These are phyloP conservation scores for Carcharodon carcharias DNA, from an alignment of 2,797 vertebrate genomes.

Conservation along the genomic window DNA sequence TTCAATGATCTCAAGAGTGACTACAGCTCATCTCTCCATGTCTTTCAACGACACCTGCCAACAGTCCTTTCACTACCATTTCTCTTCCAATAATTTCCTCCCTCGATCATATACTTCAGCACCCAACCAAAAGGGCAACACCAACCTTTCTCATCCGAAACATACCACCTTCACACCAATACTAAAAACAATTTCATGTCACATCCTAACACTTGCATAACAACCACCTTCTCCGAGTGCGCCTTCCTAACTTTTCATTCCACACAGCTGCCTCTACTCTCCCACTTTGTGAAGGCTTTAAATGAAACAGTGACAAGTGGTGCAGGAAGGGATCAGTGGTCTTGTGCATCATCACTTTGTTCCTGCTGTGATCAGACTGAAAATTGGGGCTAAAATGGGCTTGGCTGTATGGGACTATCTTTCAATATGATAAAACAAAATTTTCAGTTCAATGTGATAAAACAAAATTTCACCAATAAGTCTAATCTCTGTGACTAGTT, in stretches of 20 bases:
- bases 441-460: not conserved
- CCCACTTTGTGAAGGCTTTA: not conserved
- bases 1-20: not conserved
- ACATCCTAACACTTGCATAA: not conserved
- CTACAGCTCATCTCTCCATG: not conserved
- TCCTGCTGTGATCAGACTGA: not conserved
- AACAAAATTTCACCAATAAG: not conserved
- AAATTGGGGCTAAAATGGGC: not conserved
- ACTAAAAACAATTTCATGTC: not conserved
- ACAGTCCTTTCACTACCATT: not conserved
- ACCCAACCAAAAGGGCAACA: not conserved
- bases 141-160: not conserved
- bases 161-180: not conserved
- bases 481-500: not conserved
- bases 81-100: not conserved
- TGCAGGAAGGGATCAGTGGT: not conserved
- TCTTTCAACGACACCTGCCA: not conserved
- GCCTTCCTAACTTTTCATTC: not conserved
- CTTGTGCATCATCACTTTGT: not conserved
- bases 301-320: not conserved
- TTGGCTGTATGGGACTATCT: not conserved
- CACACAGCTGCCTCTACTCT: not conserved
- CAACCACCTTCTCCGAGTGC: not conserved
- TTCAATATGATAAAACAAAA: not conserved
- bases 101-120: not conserved